A percentile compares a stretch with the other conserved stretches of the same genome.
These are phyloP conservation scores for Sinocyclocheilus anshuiensis DNA, from an alignment of 2,113 vertebrate species.

Conservation along the genomic window DNA sequence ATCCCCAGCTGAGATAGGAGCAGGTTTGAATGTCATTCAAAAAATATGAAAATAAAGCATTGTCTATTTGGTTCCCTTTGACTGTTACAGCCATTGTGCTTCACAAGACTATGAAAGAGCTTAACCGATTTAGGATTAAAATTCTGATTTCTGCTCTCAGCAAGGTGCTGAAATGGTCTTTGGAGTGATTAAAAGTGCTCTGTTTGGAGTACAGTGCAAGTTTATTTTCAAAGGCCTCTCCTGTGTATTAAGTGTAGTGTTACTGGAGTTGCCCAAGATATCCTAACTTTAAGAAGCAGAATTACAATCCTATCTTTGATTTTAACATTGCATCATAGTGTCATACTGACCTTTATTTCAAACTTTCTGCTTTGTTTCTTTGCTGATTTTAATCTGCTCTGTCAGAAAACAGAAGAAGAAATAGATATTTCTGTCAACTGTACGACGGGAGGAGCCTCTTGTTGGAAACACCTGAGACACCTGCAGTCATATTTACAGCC, in stretches of 20 bases:
- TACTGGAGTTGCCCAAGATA: constrained; percentile 19
- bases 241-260: background rate
- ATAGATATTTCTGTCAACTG: background rate
- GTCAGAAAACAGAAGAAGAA: background rate
- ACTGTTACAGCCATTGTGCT: constrained; percentile 41
- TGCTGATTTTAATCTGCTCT: background rate
- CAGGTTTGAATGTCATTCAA: constrained; percentile 71
- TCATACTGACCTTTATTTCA: constrained; percentile 1
- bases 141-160: constrained; percentile 27
- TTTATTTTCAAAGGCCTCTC: background rate
- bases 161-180: constrained; percentile 1
- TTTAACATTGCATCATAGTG: constrained; percentile 17
- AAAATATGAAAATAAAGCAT: constrained; percentile 58
- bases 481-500: background rate
- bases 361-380: background rate
- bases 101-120: constrained; percentile 13
- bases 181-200: background rate
- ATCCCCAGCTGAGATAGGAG: constrained; percentile 59
- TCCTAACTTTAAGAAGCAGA: background rate
- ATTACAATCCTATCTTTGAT: constrained; percentile 27
- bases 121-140: constrained; percentile 46
- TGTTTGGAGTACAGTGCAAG: constrained; percentile 4
- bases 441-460: background rate
- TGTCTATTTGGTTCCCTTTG: background rate
- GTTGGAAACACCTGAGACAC: constrained; percentile 12